Conservation (phyloP, 2,888 invertebrate genomes). For the Drosophila putrida region DNA sequence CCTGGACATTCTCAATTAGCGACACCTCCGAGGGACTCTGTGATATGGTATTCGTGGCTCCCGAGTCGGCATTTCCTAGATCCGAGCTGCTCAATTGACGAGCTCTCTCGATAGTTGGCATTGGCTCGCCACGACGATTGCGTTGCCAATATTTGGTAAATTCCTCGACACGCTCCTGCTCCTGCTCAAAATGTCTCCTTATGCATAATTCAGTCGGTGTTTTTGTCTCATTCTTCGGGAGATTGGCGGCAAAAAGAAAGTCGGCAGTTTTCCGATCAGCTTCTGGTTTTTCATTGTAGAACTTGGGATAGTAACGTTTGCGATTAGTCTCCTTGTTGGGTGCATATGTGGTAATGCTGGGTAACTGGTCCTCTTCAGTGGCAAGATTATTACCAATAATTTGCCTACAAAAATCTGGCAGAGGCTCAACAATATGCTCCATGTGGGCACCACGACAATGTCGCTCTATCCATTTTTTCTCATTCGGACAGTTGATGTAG, state of each 20-base stretch:
- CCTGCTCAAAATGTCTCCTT: background rate
- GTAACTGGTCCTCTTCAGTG: constrained; percentile 48
- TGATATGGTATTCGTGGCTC: constrained; percentile 18
- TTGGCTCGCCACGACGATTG: background rate
- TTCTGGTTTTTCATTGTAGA: constrained; percentile 36
- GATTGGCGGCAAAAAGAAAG: background rate
- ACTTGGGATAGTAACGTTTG: constrained; percentile 66
- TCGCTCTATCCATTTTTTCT: constrained; percentile 66
- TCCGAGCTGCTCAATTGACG: constrained; percentile 61
- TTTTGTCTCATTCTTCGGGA: background rate
- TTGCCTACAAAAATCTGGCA: constrained; percentile 40
- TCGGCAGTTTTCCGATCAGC: background rate
- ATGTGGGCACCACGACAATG: constrained; percentile 65
- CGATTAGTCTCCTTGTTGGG: constrained; percentile 42
- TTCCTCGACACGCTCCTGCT: constrained; percentile 2
- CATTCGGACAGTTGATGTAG: constrained; percentile 65
- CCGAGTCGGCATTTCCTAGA: constrained; percentile 30
- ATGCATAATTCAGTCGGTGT: constrained; percentile 42
- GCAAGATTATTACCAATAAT: constrained; percentile 68
- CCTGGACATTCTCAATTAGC: constrained; percentile 26
- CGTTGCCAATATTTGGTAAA: background rate
- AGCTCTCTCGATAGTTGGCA: background rate
- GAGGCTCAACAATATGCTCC: constrained; percentile 25
- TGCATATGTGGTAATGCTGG: constrained; percentile 47
- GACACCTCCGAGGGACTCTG: constrained; percentile 31